phyloP scores from a whole-genome alignment of 2,888 invertebrate genomes.

The Trichogramma evanescens region DNA sequence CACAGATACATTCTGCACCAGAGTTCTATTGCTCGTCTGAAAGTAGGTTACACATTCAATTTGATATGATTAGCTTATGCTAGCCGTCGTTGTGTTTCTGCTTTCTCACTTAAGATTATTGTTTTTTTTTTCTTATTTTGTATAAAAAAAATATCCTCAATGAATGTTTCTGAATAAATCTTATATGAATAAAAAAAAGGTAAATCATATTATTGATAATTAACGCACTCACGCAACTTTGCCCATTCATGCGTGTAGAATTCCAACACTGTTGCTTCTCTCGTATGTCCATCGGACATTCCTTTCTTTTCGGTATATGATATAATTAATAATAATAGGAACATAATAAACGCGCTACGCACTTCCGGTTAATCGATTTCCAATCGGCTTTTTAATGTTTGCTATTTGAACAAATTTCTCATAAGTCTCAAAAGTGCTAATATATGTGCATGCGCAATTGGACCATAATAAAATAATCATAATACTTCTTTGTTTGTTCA shows the following conservation, averaged over 20 bases:
- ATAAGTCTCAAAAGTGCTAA: too few species aligned
- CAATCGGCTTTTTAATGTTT: too few species aligned
- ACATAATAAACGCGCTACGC: slow-evolving; percentile 12
- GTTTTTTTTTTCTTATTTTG: background rate
- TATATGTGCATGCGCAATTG: too few species aligned
- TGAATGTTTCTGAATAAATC: background rate
- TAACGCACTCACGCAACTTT: background rate
- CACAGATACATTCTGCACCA: slow-evolving; percentile 50
- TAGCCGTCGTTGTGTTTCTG: slow-evolving; percentile 30
- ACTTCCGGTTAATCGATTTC: slow-evolving; percentile 16
- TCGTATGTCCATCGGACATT: too few species aligned
- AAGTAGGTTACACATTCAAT: slow-evolving; percentile 48
- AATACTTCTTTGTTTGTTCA: too few species aligned
- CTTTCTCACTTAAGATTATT: slow-evolving; percentile 16
- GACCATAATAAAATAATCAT: too few species aligned
- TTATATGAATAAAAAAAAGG: background rate
- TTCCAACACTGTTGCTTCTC: background rate
- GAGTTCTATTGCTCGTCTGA: slow-evolving; percentile 50
- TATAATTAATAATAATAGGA: background rate
- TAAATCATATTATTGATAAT: background rate
- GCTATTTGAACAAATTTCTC: too few species aligned
- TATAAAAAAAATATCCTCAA: background rate
- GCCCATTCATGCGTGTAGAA: background rate
- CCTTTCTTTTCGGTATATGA: background rate
- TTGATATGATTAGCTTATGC: slow-evolving; percentile 40